These are phyloP conservation scores for Listronotus oregonensis DNA, from an alignment of 1,140 invertebrate genomes.

Conservation along the genomic window DNA sequence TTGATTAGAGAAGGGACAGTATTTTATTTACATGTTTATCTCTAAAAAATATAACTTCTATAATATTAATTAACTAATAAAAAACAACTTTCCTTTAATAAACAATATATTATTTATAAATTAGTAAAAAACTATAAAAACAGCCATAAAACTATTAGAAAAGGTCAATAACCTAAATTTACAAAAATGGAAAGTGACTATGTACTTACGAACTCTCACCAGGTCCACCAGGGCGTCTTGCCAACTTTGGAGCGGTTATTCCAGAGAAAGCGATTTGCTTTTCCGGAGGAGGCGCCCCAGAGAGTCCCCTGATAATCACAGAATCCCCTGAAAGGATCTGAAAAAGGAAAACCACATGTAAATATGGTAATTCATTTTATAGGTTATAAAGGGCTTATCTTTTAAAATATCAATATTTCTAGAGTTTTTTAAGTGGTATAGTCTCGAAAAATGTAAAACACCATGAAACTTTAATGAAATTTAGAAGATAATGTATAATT, in stretches of 20 bases:
- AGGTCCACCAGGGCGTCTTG: conserved; percentile 65
- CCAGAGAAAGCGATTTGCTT: conserved; percentile 88
- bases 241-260: conserved; percentile 90
- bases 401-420: conserved; percentile 53
- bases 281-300: conserved; percentile 87
- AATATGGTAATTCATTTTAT: conserved; percentile 42
- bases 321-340: conserved; percentile 91
- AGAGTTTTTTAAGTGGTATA: background rate
- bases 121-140: too few species aligned
- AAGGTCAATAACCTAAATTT: background rate
- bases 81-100: too few species aligned
- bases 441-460: background rate
- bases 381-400: conserved; percentile 23
- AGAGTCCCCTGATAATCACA: conserved; percentile 81
- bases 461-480: conserved; percentile 8
- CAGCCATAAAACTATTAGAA: background rate
- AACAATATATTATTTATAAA: too few species aligned
- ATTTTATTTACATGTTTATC: too few species aligned
- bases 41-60: too few species aligned
- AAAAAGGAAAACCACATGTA: conserved; percentile 39
- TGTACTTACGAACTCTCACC: conserved; percentile 57
- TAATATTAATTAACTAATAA: too few species aligned
- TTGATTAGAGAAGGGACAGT: too few species aligned
- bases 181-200: background rate
- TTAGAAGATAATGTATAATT: conserved; percentile 19